Evolutionary conservation across 2,888 invertebrate species (phyloP), one percentile per base, ranked within the genome.

Genomic region (Thera britannica): DNA sequence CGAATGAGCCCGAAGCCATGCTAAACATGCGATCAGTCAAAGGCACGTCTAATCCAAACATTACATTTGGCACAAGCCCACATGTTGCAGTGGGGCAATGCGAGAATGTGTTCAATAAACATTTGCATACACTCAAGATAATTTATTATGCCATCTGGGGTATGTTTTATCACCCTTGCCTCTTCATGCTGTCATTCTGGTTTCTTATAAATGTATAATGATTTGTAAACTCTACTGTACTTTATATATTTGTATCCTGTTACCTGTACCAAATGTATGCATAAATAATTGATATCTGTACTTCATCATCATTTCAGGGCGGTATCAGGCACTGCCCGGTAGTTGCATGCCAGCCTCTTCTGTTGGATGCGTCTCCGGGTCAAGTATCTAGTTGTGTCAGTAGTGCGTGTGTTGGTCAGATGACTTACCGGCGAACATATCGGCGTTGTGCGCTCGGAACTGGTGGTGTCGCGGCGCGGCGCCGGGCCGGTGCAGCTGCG

Each of bases 401-500:
- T 23, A 23, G 1, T 23, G 23, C 23, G 23, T 23, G 23, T 23
- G 23, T 23, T 23, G 23, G 23, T 23, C 23, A 23, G 23, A 12
- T 34, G 41, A 48, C 62, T 55, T 9, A 66, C 97, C 97, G 80
- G 96, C 96, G 78, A 96, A 97, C 91, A 96, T 96, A 83, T 96
- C 95, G 8, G 96, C 96, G 72, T 96, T 87, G 2, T 80, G 95
- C 23, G 88, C 79, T 35, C 97, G 95, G 82, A 97, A 96, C 90
- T 97, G 97, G 86, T 97, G 97, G 81, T 97, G 96, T 0, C 79
- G 95, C 94, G 78, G 96, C 94, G 87, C 83, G 8, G 87, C 87
- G 3, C 97, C 97, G 0, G 97, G 96, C 75, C 96, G 95, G 90
- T 97, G 97, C 72, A 98, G 95, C 85, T 97, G 97, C 12, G 97